Percentiles rank a stretch among this genome's conserved stretches.
These are phyloP conservation scores for Montipora foliosa DNA, from an alignment of 64 coral and sea anemone species.

Conservation along the genomic window DNA sequence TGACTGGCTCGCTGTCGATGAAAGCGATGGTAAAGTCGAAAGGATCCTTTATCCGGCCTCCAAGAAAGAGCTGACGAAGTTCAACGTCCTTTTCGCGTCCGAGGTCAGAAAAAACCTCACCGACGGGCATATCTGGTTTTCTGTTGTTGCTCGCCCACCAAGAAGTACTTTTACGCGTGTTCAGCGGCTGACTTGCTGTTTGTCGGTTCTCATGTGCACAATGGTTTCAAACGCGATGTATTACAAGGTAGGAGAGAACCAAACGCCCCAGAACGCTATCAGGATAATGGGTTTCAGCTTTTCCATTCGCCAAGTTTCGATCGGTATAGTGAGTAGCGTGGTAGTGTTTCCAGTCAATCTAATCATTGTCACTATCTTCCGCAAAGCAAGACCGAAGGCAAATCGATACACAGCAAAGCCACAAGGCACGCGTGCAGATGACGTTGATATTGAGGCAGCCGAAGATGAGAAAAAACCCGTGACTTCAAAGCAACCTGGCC, in stretches of 20 bases:
- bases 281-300: slow-evolving; percentile 59
- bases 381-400: slow-evolving; percentile 4
- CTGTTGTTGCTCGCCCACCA: slow-evolving; percentile 41
- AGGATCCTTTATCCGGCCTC: slow-evolving; percentile 12
- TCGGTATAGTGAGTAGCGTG: slow-evolving; percentile 63
- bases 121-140: slow-evolving; percentile 74
- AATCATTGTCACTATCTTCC: slow-evolving; percentile 65
- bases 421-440: not conserved
- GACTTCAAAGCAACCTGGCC: not conserved
- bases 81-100: slow-evolving; percentile 42
- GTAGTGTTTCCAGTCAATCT: slow-evolving; percentile 69
- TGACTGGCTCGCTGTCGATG: slow-evolving; percentile 67
- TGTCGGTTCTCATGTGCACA: slow-evolving; percentile 36
- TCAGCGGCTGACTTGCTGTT: slow-evolving; percentile 56
- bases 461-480: not conserved
- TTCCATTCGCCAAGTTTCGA: slow-evolving; percentile 44
- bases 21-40: not conserved
- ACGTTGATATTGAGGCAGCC: not conserved
- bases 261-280: slow-evolving; percentile 22
- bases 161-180: slow-evolving; percentile 60
- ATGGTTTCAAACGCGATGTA: slow-evolving; percentile 79
- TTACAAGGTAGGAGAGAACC: slow-evolving; percentile 35
- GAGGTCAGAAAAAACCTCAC: slow-evolving; percentile 55
- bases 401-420: not conserved
- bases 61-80: slow-evolving; percentile 38